These are phyloP conservation scores for Drosophila limbata DNA, from an alignment of 2,888 invertebrate genomes.

Conservation along the genomic window DNA sequence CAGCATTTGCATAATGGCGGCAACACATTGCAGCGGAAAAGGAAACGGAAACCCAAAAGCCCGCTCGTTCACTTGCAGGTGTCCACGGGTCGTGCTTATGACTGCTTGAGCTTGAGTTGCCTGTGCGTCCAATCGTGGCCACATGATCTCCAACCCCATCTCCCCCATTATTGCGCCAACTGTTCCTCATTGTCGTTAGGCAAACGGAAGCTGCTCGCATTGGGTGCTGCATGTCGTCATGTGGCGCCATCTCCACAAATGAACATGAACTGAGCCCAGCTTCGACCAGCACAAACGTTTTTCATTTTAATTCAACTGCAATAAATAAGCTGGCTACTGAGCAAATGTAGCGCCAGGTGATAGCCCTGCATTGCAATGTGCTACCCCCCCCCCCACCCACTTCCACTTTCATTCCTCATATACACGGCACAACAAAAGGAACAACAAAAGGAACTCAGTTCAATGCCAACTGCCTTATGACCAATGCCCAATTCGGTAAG, in stretches of 20 bases:
- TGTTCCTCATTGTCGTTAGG: constrained; percentile 55
- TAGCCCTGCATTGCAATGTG: constrained; percentile 59
- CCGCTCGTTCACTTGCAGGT: constrained; percentile 62
- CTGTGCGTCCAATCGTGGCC: constrained; percentile 56
- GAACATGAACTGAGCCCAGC: constrained; percentile 57
- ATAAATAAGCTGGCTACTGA: constrained; percentile 67
- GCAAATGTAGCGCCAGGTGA: constrained; percentile 56
- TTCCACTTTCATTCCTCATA: neutral
- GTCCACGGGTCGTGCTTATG: constrained; percentile 73
- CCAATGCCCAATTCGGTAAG: constrained; percentile 41
- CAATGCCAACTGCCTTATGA: constrained; percentile 17
- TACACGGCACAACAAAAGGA: constrained; percentile 7
- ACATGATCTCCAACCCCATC: constrained; percentile 8
- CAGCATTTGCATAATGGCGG: constrained; percentile 75
- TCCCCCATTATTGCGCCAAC: constrained; percentile 27
- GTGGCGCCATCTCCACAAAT: constrained; percentile 38
- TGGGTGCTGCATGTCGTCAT: constrained; percentile 38
- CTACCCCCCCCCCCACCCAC: neutral
- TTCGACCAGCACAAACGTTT: constrained; percentile 55
- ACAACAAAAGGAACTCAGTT: constrained; percentile 31
- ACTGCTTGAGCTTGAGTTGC: constrained; percentile 62
- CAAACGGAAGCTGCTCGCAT: constrained; percentile 49
- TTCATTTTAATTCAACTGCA: constrained; percentile 68
- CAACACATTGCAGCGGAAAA: constrained; percentile 79
- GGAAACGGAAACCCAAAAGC: constrained; percentile 57